A percentile compares a stretch with the other conserved stretches of the same genome.
These are phyloP conservation scores for Hylaeus anthracinus DNA, from an alignment of 1,140 invertebrate species.

Conservation along the genomic window DNA sequence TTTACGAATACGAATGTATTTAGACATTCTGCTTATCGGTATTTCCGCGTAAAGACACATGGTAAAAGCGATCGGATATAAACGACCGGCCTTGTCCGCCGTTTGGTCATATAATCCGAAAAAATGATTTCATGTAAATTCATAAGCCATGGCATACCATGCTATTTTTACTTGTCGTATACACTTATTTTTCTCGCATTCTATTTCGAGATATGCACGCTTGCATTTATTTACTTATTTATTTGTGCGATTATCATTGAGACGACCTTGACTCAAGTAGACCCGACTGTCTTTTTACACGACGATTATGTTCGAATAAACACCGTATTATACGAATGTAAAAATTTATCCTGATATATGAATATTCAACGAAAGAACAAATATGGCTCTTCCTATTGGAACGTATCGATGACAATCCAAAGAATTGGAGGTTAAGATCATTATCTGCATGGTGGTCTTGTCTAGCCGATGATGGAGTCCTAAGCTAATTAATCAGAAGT, in stretches of 20 bases:
- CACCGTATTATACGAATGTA: neutral
- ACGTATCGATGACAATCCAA: neutral
- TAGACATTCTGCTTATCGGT: slow-evolving; percentile 36
- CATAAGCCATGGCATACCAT: neutral
- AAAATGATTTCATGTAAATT: neutral
- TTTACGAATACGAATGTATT: neutral
- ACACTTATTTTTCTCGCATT: neutral
- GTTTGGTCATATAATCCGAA: neutral
- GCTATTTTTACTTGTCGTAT: neutral
- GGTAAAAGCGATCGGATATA: slow-evolving; percentile 18
- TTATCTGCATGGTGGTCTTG: too few relatives aligned
- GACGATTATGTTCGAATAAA: too few relatives aligned
- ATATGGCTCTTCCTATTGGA: neutral
- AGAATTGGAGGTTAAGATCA: too few relatives aligned
- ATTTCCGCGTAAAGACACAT: slow-evolving; percentile 40
- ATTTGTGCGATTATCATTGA: neutral
- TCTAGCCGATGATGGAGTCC: too few relatives aligned
- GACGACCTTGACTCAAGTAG: too few relatives aligned
- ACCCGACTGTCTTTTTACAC: too few relatives aligned
- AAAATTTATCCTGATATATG: neutral
- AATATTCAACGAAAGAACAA: neutral
- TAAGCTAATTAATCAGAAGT: too few relatives aligned
- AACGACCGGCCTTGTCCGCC: neutral
- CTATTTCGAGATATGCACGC: neutral
- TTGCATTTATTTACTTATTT: neutral